Percentiles rank a stretch among this genome's conserved stretches.
phyloP scores from a whole-genome alignment of 2,888 invertebrate species.

The Agrilus biguttatus region DNA sequence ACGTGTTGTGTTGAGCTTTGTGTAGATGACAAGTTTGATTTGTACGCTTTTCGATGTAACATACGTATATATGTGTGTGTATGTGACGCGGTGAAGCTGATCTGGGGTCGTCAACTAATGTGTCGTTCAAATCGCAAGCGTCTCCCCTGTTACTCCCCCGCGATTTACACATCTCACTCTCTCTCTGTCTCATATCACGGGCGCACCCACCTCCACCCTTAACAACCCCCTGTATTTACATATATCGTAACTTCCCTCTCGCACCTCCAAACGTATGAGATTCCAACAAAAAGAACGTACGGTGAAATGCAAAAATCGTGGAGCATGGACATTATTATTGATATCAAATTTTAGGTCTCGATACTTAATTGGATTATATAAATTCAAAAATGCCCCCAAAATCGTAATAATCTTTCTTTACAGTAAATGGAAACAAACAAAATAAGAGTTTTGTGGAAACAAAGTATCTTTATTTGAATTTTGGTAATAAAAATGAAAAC shows the following conservation, averaged over 20 bases:
- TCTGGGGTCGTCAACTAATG: slow-evolving; percentile 24
- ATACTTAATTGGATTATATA: too few species aligned
- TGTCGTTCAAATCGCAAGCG: slow-evolving; percentile 22
- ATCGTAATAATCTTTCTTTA: too few species aligned
- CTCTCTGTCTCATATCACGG: slow-evolving; percentile 8
- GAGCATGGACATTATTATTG: too few species aligned
- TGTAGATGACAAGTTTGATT: slow-evolving; percentile 27
- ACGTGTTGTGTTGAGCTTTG: background rate
- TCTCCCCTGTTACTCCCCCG: slow-evolving; percentile 5
- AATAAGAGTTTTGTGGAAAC: too few species aligned
- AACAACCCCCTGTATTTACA: slow-evolving; percentile 8
- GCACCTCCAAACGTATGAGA: too few species aligned
- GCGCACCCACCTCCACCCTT: slow-evolving; percentile 13
- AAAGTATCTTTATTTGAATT: too few species aligned
- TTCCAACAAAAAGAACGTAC: too few species aligned
- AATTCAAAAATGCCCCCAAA: too few species aligned
- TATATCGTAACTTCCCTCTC: slow-evolving; percentile 6
- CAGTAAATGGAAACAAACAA: too few species aligned
- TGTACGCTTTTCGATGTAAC: slow-evolving; percentile 22
- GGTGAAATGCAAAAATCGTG: too few species aligned
- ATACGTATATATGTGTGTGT: background rate
- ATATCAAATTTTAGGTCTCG: too few species aligned
- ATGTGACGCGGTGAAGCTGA: slow-evolving; percentile 18
- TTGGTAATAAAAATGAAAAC: too few species aligned
- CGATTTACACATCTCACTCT: slow-evolving; percentile 14